Evolutionary conservation across 1,140 invertebrate species (phyloP), one percentile per base, ranked within the genome.

Genomic region (Caenorhabditis brenneri): DNA sequence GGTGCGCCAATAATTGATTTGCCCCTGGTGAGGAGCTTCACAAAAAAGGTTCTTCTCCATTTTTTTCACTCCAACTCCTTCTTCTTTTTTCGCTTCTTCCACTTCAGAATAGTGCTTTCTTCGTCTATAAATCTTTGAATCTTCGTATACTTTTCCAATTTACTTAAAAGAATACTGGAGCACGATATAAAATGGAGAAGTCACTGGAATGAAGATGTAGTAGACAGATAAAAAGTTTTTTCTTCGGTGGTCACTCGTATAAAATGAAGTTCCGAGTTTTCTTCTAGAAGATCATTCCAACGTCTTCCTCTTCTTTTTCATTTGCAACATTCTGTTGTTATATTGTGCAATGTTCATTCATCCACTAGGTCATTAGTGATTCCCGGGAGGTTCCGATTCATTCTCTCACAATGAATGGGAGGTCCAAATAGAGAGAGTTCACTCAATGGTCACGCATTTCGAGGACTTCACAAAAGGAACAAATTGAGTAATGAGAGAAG

Each of bases 1-100:
- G 58, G 58, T 42, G 36, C 65, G 36, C 65, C 65, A 74, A 74
- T 74, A 74, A 74, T 74, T 74, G 65, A 74, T 74, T 74, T n/a
- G 65, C 65, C 65, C 65, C 65, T 74, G 65, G 65, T 42, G 65
- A 74, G 65, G 65, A 74, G 65, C n/a, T 24, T 46, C 53, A 10
- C 24, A 12, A 42, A 24, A 27, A 39, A 33, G 29, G 58, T 65
- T 65, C 58, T 65, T 65, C 24, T 65, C 24, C 31, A n/a, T 65
- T 42, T 65, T 51, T 42, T 74, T 74, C 42, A 74, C 36, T 42
- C 42, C 65, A 42, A 42, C 31, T 16, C 58, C n/a, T n/a, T 19
- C 27, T 39, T 36, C n/a, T 36, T 12, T n/a, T n/a, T n/a, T n/a
- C n/a, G n/a, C n/a, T n/a, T 22, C 58, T 42, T 74, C 24, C 48